These are phyloP conservation scores for Carposina sasakii DNA, from an alignment of 1,140 invertebrate genomes.

Conservation along the genomic window DNA sequence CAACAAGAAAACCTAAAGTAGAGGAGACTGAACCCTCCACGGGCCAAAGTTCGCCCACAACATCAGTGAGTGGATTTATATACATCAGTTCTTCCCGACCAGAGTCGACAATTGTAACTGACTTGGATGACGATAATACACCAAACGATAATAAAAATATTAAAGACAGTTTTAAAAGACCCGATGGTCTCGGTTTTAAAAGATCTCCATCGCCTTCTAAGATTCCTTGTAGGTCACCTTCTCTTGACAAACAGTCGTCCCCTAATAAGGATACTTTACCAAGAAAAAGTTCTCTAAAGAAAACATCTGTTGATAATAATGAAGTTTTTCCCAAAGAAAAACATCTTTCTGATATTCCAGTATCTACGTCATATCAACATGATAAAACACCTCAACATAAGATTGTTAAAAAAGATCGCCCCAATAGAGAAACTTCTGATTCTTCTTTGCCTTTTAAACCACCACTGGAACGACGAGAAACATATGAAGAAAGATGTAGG, in stretches of 20 bases:
- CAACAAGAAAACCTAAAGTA: conserved; percentile 53
- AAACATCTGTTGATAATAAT: conserved; percentile 39
- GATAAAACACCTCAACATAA: conserved; percentile 38
- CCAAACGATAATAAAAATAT: conserved; percentile 22
- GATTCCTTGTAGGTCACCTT: conserved; percentile 57
- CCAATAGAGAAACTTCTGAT: conserved; percentile 32
- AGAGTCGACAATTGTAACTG: conserved; percentile 49
- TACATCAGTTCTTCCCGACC: conserved; percentile 51
- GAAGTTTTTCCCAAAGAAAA: conserved; percentile 50
- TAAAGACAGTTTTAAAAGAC: conserved; percentile 21
- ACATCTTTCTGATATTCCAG: conserved; percentile 52
- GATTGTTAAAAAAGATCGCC: conserved; percentile 40
- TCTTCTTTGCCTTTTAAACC: conserved; percentile 48
- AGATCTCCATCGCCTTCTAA: conserved; percentile 46
- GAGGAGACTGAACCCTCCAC: conserved; percentile 48
- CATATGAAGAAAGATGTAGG: conserved; percentile 80
- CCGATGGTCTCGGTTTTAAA: conserved; percentile 24
- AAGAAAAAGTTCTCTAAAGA: conserved; percentile 68
- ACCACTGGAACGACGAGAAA: conserved; percentile 75
- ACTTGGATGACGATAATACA: conserved; percentile 48
- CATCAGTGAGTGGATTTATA: conserved; percentile 68
- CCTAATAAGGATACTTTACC: conserved; percentile 47
- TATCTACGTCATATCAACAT: conserved; percentile 47
- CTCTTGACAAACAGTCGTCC: conserved; percentile 45
- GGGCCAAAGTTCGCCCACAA: conserved; percentile 67